These are phyloP conservation scores for Solea solea DNA, from an alignment of 2,113 vertebrate species.

Conservation along the genomic window DNA sequence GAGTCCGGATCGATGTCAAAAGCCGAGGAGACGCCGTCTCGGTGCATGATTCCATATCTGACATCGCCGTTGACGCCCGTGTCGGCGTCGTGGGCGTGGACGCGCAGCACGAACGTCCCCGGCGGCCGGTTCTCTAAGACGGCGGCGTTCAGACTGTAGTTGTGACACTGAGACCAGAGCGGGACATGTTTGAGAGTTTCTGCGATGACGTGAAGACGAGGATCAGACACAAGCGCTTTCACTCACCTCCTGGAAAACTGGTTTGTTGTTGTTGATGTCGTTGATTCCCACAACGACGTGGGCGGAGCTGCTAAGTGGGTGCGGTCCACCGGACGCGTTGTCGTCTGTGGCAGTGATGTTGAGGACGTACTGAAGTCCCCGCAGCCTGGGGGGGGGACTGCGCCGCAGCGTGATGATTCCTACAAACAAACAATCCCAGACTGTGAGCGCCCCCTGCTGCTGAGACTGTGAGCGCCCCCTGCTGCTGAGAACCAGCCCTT, in stretches of 20 bases:
- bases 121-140: slow-evolving; percentile 89
- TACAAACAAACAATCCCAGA: slow-evolving; percentile 40
- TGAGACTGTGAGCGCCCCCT: too few relatives aligned
- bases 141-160: slow-evolving; percentile 85
- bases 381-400: slow-evolving; percentile 83
- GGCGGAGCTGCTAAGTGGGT: slow-evolving; percentile 85
- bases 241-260: slow-evolving; percentile 86
- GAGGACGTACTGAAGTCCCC: slow-evolving; percentile 84
- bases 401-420: slow-evolving; percentile 88
- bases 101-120: slow-evolving; percentile 82
- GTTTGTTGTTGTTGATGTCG: slow-evolving; percentile 91
- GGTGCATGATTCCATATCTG: slow-evolving; percentile 89
- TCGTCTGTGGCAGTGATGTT: slow-evolving; percentile 90
- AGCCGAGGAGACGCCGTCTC: slow-evolving; percentile 82
- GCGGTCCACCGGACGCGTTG: slow-evolving; percentile 85
- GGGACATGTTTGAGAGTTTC: neutral
- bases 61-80: slow-evolving; percentile 88
- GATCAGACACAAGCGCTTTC: neutral
- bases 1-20: slow-evolving; percentile 87
- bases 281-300: slow-evolving; percentile 90
- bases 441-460: too few relatives aligned
- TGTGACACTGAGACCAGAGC: slow-evolving; percentile 82
- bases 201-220: neutral
- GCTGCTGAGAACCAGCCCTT: too few relatives aligned
- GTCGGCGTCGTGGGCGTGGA: slow-evolving; percentile 87